These are phyloP conservation scores for Bombus terrestris DNA, from an alignment of 1,140 invertebrate genomes.

Conservation along the genomic window DNA sequence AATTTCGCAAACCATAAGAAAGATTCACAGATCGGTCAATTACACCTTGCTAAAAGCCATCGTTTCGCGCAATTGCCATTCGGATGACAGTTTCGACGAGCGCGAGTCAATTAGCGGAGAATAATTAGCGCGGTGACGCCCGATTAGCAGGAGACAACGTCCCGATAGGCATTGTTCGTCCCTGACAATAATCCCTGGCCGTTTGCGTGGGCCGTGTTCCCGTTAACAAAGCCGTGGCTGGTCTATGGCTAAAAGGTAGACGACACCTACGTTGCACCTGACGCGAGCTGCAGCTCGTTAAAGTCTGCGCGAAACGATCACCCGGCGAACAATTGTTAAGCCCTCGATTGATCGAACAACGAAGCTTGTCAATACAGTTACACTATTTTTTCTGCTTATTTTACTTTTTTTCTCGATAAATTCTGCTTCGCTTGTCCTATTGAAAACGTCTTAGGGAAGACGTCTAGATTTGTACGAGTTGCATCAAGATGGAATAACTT, in stretches of 20 bases:
- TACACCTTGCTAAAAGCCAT: neutral
- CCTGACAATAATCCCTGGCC: constrained; percentile 68
- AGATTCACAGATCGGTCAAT: neutral
- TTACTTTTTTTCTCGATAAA: neutral
- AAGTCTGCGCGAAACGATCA: constrained; percentile 4
- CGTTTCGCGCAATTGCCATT: neutral
- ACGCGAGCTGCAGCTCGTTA: constrained; percentile 26
- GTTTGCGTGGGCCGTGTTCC: constrained; percentile 59
- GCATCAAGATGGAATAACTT: neutral
- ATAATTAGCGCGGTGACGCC: constrained; percentile 76
- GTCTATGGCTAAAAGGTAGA: constrained; percentile 19
- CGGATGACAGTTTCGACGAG: neutral
- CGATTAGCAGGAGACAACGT: constrained; percentile 76
- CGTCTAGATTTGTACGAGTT: neutral
- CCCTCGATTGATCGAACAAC: constrained; percentile 21
- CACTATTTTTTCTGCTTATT: neutral
- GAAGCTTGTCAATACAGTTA: neutral
- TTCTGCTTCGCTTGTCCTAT: neutral
- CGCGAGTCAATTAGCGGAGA: constrained; percentile 72
- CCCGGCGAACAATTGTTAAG: constrained; percentile 7
- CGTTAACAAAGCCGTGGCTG: constrained; percentile 71
- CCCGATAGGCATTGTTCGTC: constrained; percentile 63
- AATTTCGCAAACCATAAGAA: neutral
- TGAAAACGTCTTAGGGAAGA: no score
- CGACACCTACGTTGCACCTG: constrained; percentile 36